These are phyloP conservation scores for Phyllostomus hastatus DNA, from an alignment of 2,113 vertebrate genomes.

Conservation along the genomic window DNA sequence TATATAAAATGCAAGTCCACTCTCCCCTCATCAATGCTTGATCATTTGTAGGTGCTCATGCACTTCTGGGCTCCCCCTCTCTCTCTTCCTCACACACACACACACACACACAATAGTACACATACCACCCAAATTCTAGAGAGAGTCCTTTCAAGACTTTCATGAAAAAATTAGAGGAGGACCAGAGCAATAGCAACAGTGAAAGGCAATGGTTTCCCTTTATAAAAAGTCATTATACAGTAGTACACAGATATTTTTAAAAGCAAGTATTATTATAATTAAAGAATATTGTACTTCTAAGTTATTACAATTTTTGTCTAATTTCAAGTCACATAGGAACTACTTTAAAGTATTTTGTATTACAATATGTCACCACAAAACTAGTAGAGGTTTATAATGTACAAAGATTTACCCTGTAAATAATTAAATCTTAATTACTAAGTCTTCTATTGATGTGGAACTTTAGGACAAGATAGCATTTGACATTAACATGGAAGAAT, in stretches of 20 bases:
- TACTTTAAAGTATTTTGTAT: conserved; percentile 59
- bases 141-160: neutral
- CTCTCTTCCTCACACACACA: too few species aligned
- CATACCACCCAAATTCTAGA: neutral
- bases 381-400: conserved; percentile 62
- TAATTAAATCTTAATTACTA: conserved; percentile 1
- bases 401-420: neutral
- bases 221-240: neutral
- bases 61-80: neutral
- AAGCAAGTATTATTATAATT: neutral
- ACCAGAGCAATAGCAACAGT: neutral
- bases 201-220: neutral
- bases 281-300: neutral
- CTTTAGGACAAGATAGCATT: conserved; percentile 3
- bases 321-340: conserved; percentile 44
- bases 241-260: neutral
- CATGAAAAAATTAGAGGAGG: neutral
- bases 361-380: conserved; percentile 62
- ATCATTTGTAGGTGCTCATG: neutral
- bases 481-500: conserved; percentile 46
- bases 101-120: too few species aligned
- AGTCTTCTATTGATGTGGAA: neutral
- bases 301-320: conserved; percentile 47
- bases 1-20: conserved; percentile 6
- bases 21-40: neutral